Evolutionary conservation across 1,140 invertebrate genomes (phyloP).

Genomic region (Eriosoma lanigerum): DNA sequence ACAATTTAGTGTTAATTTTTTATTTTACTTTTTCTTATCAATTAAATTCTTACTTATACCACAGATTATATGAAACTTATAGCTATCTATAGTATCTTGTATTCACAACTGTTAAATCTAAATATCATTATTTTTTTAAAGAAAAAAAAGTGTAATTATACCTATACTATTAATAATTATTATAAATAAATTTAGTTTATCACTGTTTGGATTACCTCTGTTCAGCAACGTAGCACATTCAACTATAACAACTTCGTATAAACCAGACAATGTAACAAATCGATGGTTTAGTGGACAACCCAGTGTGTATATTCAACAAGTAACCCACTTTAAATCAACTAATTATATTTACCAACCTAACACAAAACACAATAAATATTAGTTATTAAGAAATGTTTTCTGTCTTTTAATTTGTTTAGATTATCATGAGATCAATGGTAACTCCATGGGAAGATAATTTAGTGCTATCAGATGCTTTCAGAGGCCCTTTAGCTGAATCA

Average conservation of each 20-base stretch:
- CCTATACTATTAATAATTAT: not conserved
- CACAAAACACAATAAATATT: too few relatives aligned
- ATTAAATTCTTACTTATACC: too few relatives aligned
- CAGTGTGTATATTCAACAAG: conserved; percentile 81
- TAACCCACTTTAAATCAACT: conserved; percentile 57
- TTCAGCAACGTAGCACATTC: conserved; percentile 78
- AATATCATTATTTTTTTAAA: too few relatives aligned
- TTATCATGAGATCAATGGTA: conserved; percentile 69
- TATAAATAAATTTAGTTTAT: conserved; percentile 66
- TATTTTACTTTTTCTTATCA: too few relatives aligned
- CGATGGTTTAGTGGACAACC: conserved; percentile 61
- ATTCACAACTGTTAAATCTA: too few relatives aligned
- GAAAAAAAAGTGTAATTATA: too few relatives aligned
- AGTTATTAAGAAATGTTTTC: not conserved
- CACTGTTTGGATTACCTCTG: conserved; percentile 76
- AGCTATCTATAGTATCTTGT: too few relatives aligned
- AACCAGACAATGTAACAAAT: conserved; percentile 50
- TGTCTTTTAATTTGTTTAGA: conserved; percentile 56
- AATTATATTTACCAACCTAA: not conserved
- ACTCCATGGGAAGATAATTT: conserved; percentile 82
- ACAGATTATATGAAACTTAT: too few relatives aligned
- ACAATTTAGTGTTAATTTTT: too few relatives aligned
- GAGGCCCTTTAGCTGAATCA: conserved; percentile 81
- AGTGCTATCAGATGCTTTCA: conserved; percentile 82
- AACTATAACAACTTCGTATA: conserved; percentile 60